These are phyloP conservation scores for Scalopus aquaticus DNA, from an alignment of 2,113 vertebrate genomes.

Conservation along the genomic window DNA sequence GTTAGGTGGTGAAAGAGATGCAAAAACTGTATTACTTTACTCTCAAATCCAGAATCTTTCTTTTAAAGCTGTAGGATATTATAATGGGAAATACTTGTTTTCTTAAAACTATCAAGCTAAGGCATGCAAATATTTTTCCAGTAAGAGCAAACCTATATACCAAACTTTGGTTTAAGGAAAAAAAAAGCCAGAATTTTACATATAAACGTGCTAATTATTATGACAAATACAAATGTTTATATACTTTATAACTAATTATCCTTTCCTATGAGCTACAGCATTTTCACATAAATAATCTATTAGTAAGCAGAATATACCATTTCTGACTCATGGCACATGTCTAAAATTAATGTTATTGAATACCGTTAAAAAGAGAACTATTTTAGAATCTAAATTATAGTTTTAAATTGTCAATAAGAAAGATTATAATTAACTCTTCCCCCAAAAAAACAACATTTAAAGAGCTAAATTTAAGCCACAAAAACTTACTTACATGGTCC, in stretches of 20 bases:
- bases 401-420: conserved; percentile 29
- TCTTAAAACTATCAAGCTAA: neutral
- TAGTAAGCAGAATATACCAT: conserved; percentile 26
- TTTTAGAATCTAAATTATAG: conserved; percentile 29
- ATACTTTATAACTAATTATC: neutral
- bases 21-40: neutral
- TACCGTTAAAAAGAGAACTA: conserved; percentile 10
- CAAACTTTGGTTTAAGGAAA: neutral
- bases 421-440: neutral
- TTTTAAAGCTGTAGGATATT: neutral
- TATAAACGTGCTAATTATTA: neutral
- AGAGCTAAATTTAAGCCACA: conserved; percentile 6
- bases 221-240: neutral
- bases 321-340: neutral
- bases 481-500: neutral
- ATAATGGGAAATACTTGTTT: neutral
- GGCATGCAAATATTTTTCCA: neutral
- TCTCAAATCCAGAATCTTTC: neutral
- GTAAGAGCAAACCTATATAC: neutral
- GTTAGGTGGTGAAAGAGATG: neutral
- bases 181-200: neutral
- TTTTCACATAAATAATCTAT: conserved; percentile 5
- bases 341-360: conserved; percentile 2
- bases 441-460: neutral
- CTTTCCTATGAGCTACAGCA: neutral